These are phyloP conservation scores for Dryas iulia DNA, from an alignment of 1,140 invertebrate species.

Conservation along the genomic window DNA sequence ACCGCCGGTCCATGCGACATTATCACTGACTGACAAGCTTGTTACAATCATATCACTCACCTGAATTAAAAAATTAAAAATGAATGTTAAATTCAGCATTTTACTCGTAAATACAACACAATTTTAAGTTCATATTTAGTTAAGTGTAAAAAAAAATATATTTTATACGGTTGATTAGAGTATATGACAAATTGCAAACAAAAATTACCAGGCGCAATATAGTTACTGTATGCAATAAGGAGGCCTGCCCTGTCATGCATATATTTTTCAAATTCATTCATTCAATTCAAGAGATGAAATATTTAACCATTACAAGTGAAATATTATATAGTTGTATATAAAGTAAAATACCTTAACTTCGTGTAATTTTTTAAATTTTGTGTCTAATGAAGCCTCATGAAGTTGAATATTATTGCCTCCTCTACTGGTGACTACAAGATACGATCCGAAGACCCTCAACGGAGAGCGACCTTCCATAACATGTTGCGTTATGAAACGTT, in stretches of 20 bases:
- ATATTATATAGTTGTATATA: too few relatives aligned
- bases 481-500: slow-evolving; percentile 59
- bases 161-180: too few relatives aligned
- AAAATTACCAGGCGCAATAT: not conserved
- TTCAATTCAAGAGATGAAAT: too few relatives aligned
- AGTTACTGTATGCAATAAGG: too few relatives aligned
- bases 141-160: too few relatives aligned
- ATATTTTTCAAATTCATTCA: too few relatives aligned
- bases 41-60: slow-evolving; percentile 75
- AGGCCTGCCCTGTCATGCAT: too few relatives aligned
- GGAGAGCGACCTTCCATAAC: slow-evolving; percentile 67
- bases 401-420: slow-evolving; percentile 60
- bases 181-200: not conserved
- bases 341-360: slow-evolving; percentile 58
- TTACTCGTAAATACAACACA: too few relatives aligned
- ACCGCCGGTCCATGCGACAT: slow-evolving; percentile 63
- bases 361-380: slow-evolving; percentile 57
- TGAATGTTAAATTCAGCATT: too few relatives aligned
- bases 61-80: slow-evolving; percentile 33
- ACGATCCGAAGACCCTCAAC: slow-evolving; percentile 40
- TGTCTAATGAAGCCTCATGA: slow-evolving; percentile 52
- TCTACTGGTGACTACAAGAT: slow-evolving; percentile 51
- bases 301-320: too few relatives aligned
- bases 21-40: slow-evolving; percentile 47
- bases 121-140: too few relatives aligned